Evolutionary conservation across 2,113 vertebrate species (phyloP), one percentile per base, ranked within the genome.

Genomic region (Ptilonorhynchus violaceus): DNA sequence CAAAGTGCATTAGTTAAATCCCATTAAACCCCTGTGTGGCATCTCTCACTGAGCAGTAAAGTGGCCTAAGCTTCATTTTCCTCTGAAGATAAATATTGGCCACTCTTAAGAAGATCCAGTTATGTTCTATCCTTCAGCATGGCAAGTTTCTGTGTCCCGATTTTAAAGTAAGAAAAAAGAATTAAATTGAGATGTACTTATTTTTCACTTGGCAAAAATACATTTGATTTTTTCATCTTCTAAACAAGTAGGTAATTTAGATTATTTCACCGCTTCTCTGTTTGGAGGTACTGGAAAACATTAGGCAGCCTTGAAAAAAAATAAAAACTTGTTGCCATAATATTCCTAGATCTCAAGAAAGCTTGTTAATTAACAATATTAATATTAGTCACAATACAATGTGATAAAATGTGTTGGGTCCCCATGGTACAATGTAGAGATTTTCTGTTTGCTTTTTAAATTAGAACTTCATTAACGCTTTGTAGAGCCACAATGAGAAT

Each of bases 341-440:
- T 89, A 93, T 79, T 95, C 72, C 88, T 91, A 85, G 83, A 96
- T 95, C 96, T 96, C 93, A 94, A 74, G 95, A 97, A 97, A 78
- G 96, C 93, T 97, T 96, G 95, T 96, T 97, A 97, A 97, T 96
- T 97, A 97, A 96, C 96, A 96, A 96, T 97, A 97, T 97, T 96
- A 96, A 96, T 96, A 97, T 97, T 96, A 97, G 96, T 97, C 96
- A 96, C 92, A 96, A 96, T 95, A 95, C 96, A 96, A 94, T 82
- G 86, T 96, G 95, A 96, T 96, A 97, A 96, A 97, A 95, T 96
- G 96, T 93, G 92, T 92, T 95, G 85, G 59, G 93, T 97, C 96
- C 95, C 96, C 46, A 60, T 19, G 92, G 96, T 97, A 93, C 96
- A 89, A 96, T 96, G 95, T 72, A 95, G 96, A 96, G 93, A 93